These are phyloP conservation scores for Cartodere bifasciata DNA, from an alignment of 2,888 invertebrate species.

Conservation along the genomic window DNA sequence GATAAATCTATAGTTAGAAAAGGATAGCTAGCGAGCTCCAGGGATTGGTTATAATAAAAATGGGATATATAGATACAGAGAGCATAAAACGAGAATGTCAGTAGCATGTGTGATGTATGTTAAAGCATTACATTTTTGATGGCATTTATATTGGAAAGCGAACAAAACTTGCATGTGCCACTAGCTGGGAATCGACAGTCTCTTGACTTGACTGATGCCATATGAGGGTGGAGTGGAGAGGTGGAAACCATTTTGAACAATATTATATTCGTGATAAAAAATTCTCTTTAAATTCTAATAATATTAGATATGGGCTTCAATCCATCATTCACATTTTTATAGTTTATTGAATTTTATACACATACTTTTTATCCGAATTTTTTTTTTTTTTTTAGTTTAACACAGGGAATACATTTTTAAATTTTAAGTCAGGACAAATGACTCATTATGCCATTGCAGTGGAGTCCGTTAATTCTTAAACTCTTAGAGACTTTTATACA, in stretches of 20 bases:
- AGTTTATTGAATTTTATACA: too few relatives aligned
- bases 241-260: background rate
- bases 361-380: too few relatives aligned
- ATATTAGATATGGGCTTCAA: too few relatives aligned
- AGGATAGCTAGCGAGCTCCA: constrained; percentile 27
- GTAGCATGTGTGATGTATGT: constrained; percentile 31
- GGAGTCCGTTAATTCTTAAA: too few relatives aligned
- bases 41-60: constrained; percentile 36
- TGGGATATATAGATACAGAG: constrained; percentile 36
- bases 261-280: too few relatives aligned
- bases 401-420: too few relatives aligned
- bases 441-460: too few relatives aligned
- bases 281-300: too few relatives aligned
- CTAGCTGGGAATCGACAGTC: constrained; percentile 26
- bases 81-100: constrained; percentile 34
- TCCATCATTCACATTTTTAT: too few relatives aligned
- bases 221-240: constrained; percentile 20
- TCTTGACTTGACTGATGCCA: constrained; percentile 30
- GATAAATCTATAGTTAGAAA: constrained; percentile 26
- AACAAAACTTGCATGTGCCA: constrained; percentile 19
- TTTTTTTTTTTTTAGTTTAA: too few relatives aligned
- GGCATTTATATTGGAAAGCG: constrained; percentile 2
- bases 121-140: constrained; percentile 15
- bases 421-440: too few relatives aligned
- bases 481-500: too few relatives aligned